Evolutionary conservation across 2,113 vertebrate genomes (phyloP), one percentile per base, ranked within the genome.

Genomic region (Tachycineta bicolor): DNA sequence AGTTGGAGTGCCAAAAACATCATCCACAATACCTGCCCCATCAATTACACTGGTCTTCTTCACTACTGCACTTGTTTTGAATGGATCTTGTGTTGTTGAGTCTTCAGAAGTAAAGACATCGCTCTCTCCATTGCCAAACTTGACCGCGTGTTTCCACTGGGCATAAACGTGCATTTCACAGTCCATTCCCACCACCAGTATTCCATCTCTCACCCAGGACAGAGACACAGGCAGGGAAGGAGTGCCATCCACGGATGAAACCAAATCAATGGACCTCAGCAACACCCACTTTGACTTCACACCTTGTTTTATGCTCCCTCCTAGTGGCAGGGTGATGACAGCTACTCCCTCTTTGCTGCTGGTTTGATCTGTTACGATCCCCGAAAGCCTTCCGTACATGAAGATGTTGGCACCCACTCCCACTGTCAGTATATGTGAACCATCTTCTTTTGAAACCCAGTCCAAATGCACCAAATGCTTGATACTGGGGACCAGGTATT

Each of bases 111-210:
- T 93, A 29, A 98, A 98, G 92, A 97, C 97, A 17, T 98, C 98
- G 19, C 96, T 95, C 15, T 99, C 98, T 21, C 92, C 92, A n/a
- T 98, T 98, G 22, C 98, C 98, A 81, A 97, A 98, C 95, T 98
- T 99, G 91, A 98, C 97, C 24, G 98, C 98, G 10, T 99, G 99
- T 83, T 99, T 99, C 99, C 99, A 99, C 77, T 99, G 99, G 33
- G 99, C 99, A 44, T 99, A 99, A 29, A 99, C 99, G 1, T 99
- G 99, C 99, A 99, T 99, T 96, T 99, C 99, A 96, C 99, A 99
- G 94, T 99, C 99, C 99, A 99, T 99, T 43, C 99, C 99, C 80
- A 99, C 98, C 55, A 99, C 99, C 89, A 99, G 96, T 76, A 99
- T 99, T 37, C 99, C 99, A 68, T 99, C 99, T 95, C 99, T 98